Evolutionary conservation across 2,113 vertebrate species (phyloP).

Genomic region (Saguinus imperator): DNA sequence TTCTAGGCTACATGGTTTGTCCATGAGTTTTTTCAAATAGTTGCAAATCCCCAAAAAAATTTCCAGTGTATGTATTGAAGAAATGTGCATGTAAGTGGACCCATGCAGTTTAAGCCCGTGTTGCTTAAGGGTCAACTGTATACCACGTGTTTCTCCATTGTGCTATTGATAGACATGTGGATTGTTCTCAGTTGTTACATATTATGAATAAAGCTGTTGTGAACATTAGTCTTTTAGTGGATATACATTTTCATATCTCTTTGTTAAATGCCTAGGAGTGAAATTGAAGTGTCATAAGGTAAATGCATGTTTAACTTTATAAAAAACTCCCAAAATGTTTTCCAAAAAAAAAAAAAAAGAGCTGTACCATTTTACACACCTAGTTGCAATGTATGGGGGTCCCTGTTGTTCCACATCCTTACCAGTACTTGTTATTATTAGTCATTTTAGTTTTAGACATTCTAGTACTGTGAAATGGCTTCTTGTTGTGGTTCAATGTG

Average conservation of each 20-base stretch:
- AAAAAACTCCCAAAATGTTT: background rate
- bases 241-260: background rate
- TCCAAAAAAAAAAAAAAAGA: background rate
- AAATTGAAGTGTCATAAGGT: background rate
- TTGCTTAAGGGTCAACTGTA: background rate
- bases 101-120: background rate
- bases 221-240: background rate
- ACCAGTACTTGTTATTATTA: background rate
- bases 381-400: background rate
- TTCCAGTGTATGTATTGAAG: background rate
- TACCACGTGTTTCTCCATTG: background rate
- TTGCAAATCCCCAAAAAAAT: background rate
- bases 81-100: background rate
- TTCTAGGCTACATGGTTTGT: background rate
- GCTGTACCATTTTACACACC: background rate
- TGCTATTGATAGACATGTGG: background rate
- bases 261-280: background rate
- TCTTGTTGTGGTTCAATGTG: background rate
- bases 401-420: background rate
- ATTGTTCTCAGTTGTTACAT: background rate
- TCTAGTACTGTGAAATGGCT: background rate
- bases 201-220: background rate
- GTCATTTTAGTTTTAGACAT: background rate
- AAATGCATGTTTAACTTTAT: background rate
- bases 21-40: background rate